Percentiles rank a stretch among this genome's conserved stretches.
Conservation (phyloP, 2,888 invertebrate genomes). For the Nymphalis c-album region DNA sequence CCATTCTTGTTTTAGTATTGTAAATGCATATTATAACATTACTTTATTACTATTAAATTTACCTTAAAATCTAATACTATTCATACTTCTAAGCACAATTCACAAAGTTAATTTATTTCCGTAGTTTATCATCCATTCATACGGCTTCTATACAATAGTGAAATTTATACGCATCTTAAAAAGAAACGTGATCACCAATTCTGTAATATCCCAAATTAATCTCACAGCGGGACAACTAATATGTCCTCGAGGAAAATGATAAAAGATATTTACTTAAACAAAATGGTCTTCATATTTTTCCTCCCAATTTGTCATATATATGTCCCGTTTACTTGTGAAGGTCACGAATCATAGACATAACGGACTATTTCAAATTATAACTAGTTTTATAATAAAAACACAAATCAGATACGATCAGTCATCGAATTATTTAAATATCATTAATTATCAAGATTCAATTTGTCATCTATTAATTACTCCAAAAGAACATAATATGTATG, state of each 20-base stretch:
- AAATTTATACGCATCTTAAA: background rate
- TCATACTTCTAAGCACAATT: background rate
- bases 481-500: background rate
- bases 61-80: no score
- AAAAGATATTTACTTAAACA: conserved; percentile 3
- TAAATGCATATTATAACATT: no score
- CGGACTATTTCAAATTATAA: background rate
- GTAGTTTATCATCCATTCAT: background rate
- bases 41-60: no score
- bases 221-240: conserved; percentile 11
- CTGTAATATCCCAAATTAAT: conserved; percentile 10
- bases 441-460: background rate
- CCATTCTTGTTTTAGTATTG: no score
- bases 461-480: background rate
- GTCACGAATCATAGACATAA: background rate
- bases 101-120: background rate
- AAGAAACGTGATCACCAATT: background rate
- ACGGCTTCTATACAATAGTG: background rate
- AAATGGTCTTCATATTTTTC: conserved; percentile 1
- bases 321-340: background rate
- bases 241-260: conserved; percentile 1
- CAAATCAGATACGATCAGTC: background rate
- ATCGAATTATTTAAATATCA: background rate
- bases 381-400: background rate
- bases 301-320: conserved; percentile 6